Conservation (phyloP, 2,797 vertebrate genomes). For the Acanthornis magna region DNA sequence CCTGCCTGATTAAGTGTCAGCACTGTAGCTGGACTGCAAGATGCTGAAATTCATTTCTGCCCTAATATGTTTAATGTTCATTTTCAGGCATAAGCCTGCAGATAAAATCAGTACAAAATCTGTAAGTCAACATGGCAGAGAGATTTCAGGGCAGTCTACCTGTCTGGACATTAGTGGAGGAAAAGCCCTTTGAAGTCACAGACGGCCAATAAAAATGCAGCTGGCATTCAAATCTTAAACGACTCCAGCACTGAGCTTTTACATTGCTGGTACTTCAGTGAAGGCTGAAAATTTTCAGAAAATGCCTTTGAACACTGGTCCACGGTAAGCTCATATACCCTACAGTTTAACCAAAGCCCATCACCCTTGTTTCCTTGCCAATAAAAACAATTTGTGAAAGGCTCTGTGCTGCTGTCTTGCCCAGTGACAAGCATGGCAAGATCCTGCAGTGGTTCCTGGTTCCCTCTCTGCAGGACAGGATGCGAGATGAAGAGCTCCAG, state of each 20-base stretch:
- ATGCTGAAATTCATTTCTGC: slow-evolving; percentile 35
- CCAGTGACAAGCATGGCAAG: background rate
- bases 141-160: slow-evolving; percentile 65
- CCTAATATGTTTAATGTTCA: slow-evolving; percentile 13
- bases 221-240: slow-evolving; percentile 73
- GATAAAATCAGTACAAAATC: slow-evolving; percentile 62
- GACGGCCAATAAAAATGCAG: slow-evolving; percentile 81
- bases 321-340: background rate
- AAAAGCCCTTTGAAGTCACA: slow-evolving; percentile 79
- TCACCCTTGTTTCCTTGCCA: background rate
- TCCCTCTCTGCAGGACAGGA: background rate
- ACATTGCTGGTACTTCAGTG: slow-evolving; percentile 39
- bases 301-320: slow-evolving; percentile 18
- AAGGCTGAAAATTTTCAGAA: slow-evolving; percentile 51
- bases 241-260: slow-evolving; percentile 73
- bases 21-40: background rate
- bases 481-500: background rate
- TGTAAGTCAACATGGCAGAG: slow-evolving; percentile 53
- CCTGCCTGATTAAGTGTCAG: slow-evolving; percentile 51
- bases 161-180: slow-evolving; percentile 51
- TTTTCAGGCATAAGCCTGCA: slow-evolving; percentile 47
- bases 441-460: background rate
- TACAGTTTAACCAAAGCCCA: background rate
- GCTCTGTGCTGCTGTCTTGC: background rate
- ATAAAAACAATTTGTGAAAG: background rate